Evolutionary conservation across 2,797 vertebrate genomes (phyloP).

Genomic region (Zalophus californianus): DNA sequence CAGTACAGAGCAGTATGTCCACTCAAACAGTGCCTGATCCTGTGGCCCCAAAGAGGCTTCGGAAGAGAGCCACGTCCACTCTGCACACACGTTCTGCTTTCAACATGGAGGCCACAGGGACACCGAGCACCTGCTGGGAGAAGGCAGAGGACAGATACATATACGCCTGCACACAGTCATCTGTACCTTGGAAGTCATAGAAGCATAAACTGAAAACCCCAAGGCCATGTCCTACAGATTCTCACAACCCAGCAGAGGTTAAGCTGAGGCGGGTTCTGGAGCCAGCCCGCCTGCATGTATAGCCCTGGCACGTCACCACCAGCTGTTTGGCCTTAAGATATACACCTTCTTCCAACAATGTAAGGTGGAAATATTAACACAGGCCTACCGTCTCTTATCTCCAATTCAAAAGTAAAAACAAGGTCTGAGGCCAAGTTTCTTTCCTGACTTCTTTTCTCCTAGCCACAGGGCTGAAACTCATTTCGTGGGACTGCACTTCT

Average conservation of each 20-base stretch:
- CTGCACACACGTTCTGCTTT: neutral
- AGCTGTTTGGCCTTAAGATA: neutral
- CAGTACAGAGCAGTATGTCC: neutral
- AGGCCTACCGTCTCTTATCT: neutral
- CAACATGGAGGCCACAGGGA: neutral
- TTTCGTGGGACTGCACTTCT: neutral
- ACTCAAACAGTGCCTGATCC: neutral
- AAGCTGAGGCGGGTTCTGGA: neutral
- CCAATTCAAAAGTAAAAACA: neutral
- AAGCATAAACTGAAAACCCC: neutral
- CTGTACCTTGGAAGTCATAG: neutral
- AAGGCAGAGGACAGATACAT: neutral
- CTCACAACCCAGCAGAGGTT: neutral
- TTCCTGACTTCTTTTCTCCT: neutral
- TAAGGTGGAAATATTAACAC: neutral
- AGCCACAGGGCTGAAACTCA: neutral
- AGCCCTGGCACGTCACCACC: neutral
- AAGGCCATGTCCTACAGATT: neutral
- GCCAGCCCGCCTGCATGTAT: neutral
- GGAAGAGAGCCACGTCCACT: neutral
- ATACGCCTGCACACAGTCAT: fast-evolving
- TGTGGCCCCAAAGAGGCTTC: neutral
- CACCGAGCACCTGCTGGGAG: neutral
- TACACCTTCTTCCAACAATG: neutral
- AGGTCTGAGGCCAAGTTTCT: neutral